phyloP scores from a whole-genome alignment of 1,140 invertebrate species.

The Harlomillsia oculata region DNA sequence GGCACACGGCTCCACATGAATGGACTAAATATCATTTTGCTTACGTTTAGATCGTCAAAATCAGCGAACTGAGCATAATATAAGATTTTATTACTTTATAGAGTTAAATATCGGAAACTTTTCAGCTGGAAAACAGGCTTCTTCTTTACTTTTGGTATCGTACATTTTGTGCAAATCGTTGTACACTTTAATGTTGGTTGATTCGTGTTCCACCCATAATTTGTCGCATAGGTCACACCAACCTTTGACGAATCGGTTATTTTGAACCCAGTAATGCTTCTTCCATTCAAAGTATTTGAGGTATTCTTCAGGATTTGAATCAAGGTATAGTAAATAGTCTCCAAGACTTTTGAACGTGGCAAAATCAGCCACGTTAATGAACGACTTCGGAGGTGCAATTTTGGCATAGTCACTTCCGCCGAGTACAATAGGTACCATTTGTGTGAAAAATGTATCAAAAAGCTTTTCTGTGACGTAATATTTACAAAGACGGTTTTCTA shows the following conservation, averaged over 20 bases:
- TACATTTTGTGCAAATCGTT: too few species aligned
- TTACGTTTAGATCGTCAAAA: too few species aligned
- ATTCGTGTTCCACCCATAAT: too few species aligned
- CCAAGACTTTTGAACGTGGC: background rate
- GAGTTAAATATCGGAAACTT: too few species aligned
- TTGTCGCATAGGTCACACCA: conserved; percentile 1
- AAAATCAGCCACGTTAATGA: conserved; percentile 40
- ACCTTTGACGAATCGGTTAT: background rate
- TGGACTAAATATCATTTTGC: too few species aligned
- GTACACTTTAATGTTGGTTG: too few species aligned
- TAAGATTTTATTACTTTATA: too few species aligned
- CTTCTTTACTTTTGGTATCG: too few species aligned
- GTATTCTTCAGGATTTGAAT: conserved; percentile 40
- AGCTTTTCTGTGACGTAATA: conserved; percentile 47
- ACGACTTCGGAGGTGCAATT: conserved; percentile 39
- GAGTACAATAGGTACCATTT: conserved; percentile 39
- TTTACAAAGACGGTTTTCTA: conserved; percentile 44
- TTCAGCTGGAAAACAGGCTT: too few species aligned
- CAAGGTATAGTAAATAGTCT: conserved; percentile 39
- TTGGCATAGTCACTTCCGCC: conserved; percentile 37
- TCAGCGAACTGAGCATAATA: too few species aligned
- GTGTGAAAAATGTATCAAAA: conserved; percentile 34
- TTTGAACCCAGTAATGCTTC: background rate
- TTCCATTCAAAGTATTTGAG: conserved; percentile 44
- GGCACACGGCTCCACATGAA: conserved; percentile 9